Percentiles rank a stretch among this genome's conserved stretches.
These are phyloP conservation scores for Zapornia atra DNA, from an alignment of 2,113 vertebrate genomes.

Conservation along the genomic window DNA sequence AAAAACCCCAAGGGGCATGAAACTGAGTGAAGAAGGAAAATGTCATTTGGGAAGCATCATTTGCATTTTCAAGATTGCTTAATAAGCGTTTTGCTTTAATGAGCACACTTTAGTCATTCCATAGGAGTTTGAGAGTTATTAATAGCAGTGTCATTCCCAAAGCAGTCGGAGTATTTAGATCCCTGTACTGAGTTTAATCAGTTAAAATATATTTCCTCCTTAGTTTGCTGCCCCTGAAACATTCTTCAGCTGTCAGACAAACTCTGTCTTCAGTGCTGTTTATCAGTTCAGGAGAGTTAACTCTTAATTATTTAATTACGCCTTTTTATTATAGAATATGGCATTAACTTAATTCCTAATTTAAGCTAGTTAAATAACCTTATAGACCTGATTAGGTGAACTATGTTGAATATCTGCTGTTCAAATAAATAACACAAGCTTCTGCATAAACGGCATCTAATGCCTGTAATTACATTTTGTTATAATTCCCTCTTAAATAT, in stretches of 20 bases:
- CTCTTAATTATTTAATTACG: constrained; percentile 45
- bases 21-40: neutral
- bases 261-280: neutral
- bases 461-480: neutral
- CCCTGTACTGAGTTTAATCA: neutral
- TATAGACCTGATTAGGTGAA: constrained; percentile 16
- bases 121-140: neutral
- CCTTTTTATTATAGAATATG: constrained; percentile 9
- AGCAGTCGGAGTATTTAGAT: constrained; percentile 22
- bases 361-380: constrained; percentile 42
- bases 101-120: neutral
- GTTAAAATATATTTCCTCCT: neutral
- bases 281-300: constrained; percentile 5
- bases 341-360: constrained; percentile 45
- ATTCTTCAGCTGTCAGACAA: neutral
- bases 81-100: constrained; percentile 30
- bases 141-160: neutral
- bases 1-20: neutral
- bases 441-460: neutral
- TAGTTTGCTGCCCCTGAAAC: neutral
- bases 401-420: constrained; percentile 2
- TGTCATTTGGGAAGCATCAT: neutral
- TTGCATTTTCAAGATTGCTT: constrained; percentile 22
- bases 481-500: neutral
- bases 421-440: neutral